phyloP scores from a whole-genome alignment of 2,113 vertebrate genomes.

The Gallinago paraguaiae region DNA sequence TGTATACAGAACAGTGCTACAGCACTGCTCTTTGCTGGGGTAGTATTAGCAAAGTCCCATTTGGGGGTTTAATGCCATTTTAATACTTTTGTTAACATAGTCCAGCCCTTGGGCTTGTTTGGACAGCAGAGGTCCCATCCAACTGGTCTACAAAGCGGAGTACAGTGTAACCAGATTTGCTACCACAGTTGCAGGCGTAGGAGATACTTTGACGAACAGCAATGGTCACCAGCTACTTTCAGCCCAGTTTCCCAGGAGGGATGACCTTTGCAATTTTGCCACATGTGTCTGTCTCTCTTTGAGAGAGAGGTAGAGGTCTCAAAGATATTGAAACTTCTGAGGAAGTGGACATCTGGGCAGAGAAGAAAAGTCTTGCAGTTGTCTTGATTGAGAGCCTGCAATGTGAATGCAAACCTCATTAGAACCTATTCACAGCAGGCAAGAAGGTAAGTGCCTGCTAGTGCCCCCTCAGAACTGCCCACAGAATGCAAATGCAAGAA shows the following conservation, averaged over 20 bases:
- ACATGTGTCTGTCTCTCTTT: neutral
- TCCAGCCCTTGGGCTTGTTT: neutral
- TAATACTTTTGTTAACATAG: neutral
- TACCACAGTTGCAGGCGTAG: neutral
- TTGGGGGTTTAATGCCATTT: neutral
- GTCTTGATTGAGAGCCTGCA: neutral
- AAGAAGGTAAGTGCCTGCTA: neutral
- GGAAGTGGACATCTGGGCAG: neutral
- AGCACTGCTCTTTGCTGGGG: neutral
- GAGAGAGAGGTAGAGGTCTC: neutral
- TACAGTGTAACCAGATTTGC: neutral
- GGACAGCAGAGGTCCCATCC: neutral
- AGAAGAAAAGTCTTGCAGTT: neutral
- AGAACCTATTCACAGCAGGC: neutral
- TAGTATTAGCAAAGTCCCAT: neutral
- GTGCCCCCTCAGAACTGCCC: neutral
- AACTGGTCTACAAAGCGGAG: neutral
- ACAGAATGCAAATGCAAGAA: neutral
- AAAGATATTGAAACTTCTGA: neutral
- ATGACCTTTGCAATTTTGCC: neutral
- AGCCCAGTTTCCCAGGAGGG: neutral
- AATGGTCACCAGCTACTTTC: neutral
- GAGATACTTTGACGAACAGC: neutral
- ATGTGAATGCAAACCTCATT: neutral
- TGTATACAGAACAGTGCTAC: neutral